Evolutionary conservation across 2,113 vertebrate species (phyloP), one percentile per base, ranked within the genome.

Genomic region (Spermophilus dauricus): DNA sequence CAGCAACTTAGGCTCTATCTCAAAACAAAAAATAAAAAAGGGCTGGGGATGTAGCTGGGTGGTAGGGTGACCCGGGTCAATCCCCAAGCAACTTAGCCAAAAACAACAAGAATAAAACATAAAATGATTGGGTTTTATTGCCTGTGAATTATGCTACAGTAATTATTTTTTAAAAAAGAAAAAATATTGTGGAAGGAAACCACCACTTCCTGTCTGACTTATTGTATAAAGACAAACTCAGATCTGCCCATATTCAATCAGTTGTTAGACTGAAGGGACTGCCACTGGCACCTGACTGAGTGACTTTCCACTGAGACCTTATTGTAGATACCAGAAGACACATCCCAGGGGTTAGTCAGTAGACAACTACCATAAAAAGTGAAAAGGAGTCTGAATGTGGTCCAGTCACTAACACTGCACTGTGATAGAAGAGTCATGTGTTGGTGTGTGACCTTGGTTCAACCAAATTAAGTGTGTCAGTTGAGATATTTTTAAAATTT

Each of bases 121-220:
- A 83, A 17, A 17, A 72, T 48, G 48, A 82, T 11, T 77, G 76
- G n/a, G 32, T 90, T 96, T 67, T 96, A 78, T 80, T 73, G 24
- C 48, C 22, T 56, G 7, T 69, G 61, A 96, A 87, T 82, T 93
- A 81, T 5, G 61, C 61, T 63, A 28, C 24, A 63, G 9, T 28
- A 28, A 63, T 9, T 63, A 61, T 89, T 51, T 92, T 83, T 94
- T 32, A 30, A 89, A 81, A 81, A 86, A 53, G 24, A n/a, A 84
- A 91, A 63, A 76, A 63, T 94, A 53, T 77, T 94, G 32, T 42
- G n/a, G 32, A 77, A 48, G 45, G 83, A 95, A 97, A 85, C 26
- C 12, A 37, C 67, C 20, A 63, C 67, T 93, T 89, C 42, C 65
- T 91, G 65, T 42, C 58, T 89, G 61, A 42, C 30, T 78, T 73